Evolutionary conservation across 2,797 vertebrate species (phyloP), one percentile per base, ranked within the genome.

Genomic region (Somateria mollissima): DNA sequence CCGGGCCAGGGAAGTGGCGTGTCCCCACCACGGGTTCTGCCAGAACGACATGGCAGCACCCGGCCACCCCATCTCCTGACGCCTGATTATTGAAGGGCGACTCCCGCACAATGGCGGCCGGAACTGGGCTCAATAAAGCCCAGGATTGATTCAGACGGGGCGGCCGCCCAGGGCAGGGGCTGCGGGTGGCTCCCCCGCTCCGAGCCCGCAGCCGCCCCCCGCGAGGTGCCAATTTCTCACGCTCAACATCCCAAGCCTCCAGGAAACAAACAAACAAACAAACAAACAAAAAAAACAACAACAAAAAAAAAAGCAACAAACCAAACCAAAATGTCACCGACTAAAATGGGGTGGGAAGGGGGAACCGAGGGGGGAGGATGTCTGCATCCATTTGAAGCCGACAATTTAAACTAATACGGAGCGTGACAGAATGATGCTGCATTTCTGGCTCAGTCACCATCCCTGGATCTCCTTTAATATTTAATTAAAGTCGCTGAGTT

Each of bases 381-480:
- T 76, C 43, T 77, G 54, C 70, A 54, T 94, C 97, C 91, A 10
- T 87, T 94, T 84, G 83, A 90, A 96, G 78, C 27, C 70, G 94
- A 92, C 49, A 30, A 96, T 94, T 94, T 92, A 97, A 98, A 98
- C 95, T 47, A 95, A 97, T 95, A 98, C 97, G 1, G 97, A 97
- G 89, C 97, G 88, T 98, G 98, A 98, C 98, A 98, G 91, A 97
- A 69, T 95, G 95, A 97, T 97, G 95, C 84, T 75, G 71, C 32
- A 43, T 90, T 95, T 78, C 80, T 54, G 12, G 32, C 64, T 65
- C 89, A 54, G 95, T 94, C 97, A 95, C 97, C 94, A 89, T 97
- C 95, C 96, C 97, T 87, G 95, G 96, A 97, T 96, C 95, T 95
- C 87, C 95, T 95, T 95, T 96, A 98, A 98, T 98, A 98, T 98